Evolutionary conservation across 2,888 invertebrate genomes (phyloP).

Genomic region (Nematopogon swammerdamellus): DNA sequence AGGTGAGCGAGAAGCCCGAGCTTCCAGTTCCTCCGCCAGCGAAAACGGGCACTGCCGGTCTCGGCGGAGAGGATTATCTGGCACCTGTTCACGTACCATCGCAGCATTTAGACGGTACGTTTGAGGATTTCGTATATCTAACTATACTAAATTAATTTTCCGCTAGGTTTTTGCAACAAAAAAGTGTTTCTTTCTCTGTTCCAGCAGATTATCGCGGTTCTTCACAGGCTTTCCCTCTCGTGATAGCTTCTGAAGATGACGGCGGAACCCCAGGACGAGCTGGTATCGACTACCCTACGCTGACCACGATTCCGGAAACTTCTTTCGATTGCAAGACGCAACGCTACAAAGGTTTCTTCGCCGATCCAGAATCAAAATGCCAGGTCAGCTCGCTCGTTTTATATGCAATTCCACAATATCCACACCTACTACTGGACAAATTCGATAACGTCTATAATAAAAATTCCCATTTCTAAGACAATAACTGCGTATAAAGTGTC

Average conservation of each 20-base stretch:
- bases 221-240: constrained; percentile 38
- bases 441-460: no score
- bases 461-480: no score
- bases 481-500: no score
- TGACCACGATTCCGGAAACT: constrained; percentile 72
- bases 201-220: constrained; percentile 27
- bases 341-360: constrained; percentile 87
- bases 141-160: no score
- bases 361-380: constrained; percentile 82
- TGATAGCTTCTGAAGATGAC: constrained; percentile 45
- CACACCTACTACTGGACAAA: no score
- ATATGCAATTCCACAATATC: no score
- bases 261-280: constrained; percentile 65
- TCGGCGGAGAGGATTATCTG: constrained; percentile 33
- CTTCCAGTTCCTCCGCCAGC: constrained; percentile 19
- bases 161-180: no score
- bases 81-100: constrained; percentile 35
- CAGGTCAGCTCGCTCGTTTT: no score
- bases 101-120: constrained; percentile 43
- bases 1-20: constrained; percentile 22
- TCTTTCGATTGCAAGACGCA: constrained; percentile 79
- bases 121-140: constrained; percentile 1
- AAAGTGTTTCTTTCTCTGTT: no score
- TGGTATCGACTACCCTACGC: constrained; percentile 78
- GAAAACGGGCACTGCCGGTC: constrained; percentile 19